phyloP scores from a whole-genome alignment of 92 coral and sea anemone genomes.

The Micromussa lordhowensis region DNA sequence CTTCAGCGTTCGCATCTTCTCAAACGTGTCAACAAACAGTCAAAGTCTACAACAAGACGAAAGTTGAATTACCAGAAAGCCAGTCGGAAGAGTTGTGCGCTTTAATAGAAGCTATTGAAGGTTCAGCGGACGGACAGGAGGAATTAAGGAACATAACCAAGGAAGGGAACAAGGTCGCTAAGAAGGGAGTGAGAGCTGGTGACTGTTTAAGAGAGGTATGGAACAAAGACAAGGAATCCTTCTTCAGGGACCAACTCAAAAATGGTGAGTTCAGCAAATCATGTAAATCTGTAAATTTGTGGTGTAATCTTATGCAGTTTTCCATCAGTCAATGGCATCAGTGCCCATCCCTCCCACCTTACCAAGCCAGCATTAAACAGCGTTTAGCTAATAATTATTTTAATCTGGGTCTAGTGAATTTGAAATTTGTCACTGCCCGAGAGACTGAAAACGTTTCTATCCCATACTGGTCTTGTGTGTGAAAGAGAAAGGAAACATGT shows the following conservation, averaged over 20 bases:
- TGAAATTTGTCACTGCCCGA: no score
- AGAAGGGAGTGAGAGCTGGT: constrained; percentile 3
- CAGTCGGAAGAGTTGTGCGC: constrained; percentile 27
- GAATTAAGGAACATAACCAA: background rate
- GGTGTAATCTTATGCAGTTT: background rate
- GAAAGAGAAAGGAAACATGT: no score
- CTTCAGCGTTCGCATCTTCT: background rate
- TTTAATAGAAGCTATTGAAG: constrained; percentile 24
- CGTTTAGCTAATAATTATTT: no score
- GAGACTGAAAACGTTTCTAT: no score
- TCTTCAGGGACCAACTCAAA: constrained; percentile 19
- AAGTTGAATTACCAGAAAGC: constrained; percentile 20
- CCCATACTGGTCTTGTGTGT: no score
- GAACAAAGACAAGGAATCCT: constrained; percentile 34
- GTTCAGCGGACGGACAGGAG: constrained; percentile 16
- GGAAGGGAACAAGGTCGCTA: background rate
- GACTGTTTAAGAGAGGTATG: constrained; percentile 12
- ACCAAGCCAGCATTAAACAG: no score
- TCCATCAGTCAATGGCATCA: no score
- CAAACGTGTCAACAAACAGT: constrained; percentile 8
- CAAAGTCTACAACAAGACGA: constrained; percentile 13
- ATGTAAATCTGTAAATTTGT: background rate
- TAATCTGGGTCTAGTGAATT: no score
- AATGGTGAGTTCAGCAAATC: background rate
- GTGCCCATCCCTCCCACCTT: no score